phyloP scores from a whole-genome alignment of 2,113 vertebrate species.

The Circaetus gallicus region DNA sequence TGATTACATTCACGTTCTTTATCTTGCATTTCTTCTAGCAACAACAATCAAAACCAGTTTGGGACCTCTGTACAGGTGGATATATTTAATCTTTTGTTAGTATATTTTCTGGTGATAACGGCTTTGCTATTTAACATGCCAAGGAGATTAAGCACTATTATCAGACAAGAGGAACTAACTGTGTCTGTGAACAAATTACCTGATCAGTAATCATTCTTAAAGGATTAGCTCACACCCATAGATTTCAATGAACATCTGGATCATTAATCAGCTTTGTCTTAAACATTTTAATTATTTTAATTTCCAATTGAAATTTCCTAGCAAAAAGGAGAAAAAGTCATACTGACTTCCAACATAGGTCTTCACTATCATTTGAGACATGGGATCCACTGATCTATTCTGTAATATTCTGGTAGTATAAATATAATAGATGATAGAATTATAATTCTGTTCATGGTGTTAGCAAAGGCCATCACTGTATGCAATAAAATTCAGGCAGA shows the following conservation, averaged over 20 bases:
- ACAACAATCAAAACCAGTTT: background rate
- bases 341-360: background rate
- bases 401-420: background rate
- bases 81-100: background rate
- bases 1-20: background rate
- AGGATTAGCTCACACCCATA: background rate
- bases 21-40: background rate
- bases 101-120: background rate
- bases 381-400: background rate
- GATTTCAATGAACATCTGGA: background rate
- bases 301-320: background rate
- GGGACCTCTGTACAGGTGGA: background rate
- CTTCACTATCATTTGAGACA: background rate
- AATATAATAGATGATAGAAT: background rate
- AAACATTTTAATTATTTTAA: background rate
- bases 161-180: background rate
- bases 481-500: background rate
- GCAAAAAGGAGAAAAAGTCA: background rate
- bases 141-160: background rate
- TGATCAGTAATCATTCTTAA: background rate
- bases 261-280: constrained; percentile 2
- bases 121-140: background rate
- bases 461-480: background rate
- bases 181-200: background rate
- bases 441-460: background rate